A percentile compares a stretch with the other conserved stretches of the same genome.
Evolutionary conservation across 1,140 invertebrate genomes (phyloP).

Genomic region (Nylanderia fulva): DNA sequence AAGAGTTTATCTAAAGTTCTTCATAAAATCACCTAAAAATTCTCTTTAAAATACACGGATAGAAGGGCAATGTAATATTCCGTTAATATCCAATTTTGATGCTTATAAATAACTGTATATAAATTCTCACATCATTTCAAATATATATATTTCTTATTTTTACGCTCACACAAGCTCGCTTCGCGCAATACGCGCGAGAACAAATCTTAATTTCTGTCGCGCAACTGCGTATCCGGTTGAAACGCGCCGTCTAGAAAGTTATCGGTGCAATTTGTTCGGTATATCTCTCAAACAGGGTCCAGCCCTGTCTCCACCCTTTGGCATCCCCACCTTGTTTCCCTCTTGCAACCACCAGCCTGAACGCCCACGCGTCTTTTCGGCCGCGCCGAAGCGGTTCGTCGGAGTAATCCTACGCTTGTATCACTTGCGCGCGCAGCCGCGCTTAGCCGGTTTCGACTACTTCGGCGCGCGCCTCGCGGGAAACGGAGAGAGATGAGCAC

Average conservation of each 20-base stretch:
- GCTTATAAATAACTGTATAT: too few relatives aligned
- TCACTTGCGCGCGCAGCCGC: conserved; percentile 71
- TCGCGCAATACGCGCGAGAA: not conserved
- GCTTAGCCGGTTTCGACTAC: conserved; percentile 24
- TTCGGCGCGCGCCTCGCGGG: conserved; percentile 26
- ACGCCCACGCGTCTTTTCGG: conserved; percentile 74
- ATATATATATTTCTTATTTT: too few relatives aligned
- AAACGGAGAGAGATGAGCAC: conserved; percentile 52
- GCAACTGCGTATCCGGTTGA: not conserved
- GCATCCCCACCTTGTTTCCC: conserved; percentile 17
- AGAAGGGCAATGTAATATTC: too few relatives aligned
- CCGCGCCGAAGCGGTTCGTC: conserved; percentile 37
- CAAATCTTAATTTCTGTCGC: conserved; percentile 14
- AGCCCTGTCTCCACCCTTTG: conserved; percentile 60
- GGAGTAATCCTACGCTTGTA: conserved; percentile 50
- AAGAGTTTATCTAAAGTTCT: not conserved
- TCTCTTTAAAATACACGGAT: not conserved
- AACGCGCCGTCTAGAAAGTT: conserved; percentile 8
- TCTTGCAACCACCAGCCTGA: conserved; percentile 47
- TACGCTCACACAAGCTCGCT: not conserved
- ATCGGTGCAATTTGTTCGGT: conserved; percentile 48
- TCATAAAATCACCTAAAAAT: not conserved
- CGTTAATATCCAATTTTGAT: too few relatives aligned
- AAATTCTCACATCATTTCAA: too few relatives aligned
- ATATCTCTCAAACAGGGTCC: conserved; percentile 40